A percentile compares a stretch with the other conserved stretches of the same genome.
Conservation (phyloP, 2,888 invertebrate species). For the Hemaris fuciformis region DNA sequence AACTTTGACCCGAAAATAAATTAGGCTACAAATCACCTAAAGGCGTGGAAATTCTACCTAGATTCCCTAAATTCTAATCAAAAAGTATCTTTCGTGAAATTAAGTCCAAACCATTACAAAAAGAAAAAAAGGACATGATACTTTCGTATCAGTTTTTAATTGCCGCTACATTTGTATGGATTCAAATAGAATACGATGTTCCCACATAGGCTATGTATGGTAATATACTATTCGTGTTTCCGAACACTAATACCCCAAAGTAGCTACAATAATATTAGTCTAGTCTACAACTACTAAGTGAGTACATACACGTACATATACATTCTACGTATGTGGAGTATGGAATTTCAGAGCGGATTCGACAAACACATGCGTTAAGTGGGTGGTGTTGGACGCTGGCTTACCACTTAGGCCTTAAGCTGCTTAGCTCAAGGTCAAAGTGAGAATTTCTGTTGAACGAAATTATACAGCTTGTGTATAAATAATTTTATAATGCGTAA, state of each 20-base stretch:
- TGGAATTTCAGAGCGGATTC: neutral
- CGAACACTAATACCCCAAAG: neutral
- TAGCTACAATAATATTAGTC: neutral
- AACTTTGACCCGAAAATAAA: no score
- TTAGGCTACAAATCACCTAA: no score
- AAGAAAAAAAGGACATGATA: no score
- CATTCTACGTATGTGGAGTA: conserved; percentile 2
- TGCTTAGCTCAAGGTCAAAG: conserved; percentile 8
- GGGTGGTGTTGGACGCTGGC: conserved; percentile 1
- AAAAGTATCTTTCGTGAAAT: no score
- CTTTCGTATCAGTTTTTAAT: no score
- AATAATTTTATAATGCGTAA: neutral
- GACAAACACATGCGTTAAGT: conserved; percentile 10
- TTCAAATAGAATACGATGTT: neutral
- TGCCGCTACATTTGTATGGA: no score
- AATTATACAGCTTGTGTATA: neutral
- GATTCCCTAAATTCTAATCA: no score
- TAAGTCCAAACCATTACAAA: no score
- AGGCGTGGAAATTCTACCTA: no score
- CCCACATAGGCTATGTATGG: neutral
- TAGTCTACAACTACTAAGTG: neutral
- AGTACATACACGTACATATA: neutral
- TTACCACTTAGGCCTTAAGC: conserved; percentile 9
- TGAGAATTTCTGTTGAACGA: neutral
- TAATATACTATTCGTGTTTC: no score